phyloP scores from a whole-genome alignment of 2,113 vertebrate genomes.

The Tachysurus vachellii region DNA sequence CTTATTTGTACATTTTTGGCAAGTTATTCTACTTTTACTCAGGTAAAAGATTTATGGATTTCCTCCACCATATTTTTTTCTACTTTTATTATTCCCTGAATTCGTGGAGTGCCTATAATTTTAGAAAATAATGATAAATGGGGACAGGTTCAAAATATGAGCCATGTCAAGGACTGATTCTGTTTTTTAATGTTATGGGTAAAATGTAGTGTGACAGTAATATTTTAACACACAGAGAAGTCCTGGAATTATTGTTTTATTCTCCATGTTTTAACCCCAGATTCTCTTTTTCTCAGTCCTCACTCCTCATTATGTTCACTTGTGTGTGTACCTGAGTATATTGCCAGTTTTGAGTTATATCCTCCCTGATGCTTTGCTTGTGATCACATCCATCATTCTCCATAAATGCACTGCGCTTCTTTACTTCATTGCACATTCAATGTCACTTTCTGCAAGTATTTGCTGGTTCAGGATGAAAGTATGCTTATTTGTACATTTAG shows the following conservation, averaged over 20 bases:
- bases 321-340: neutral
- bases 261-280: neutral
- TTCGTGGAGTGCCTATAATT: neutral
- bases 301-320: neutral
- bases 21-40: neutral
- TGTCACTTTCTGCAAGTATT: conserved; percentile 43
- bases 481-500: conserved; percentile 20
- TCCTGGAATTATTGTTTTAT: conserved; percentile 2
- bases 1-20: neutral
- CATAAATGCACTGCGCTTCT: conserved; percentile 53
- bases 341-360: neutral
- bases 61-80: neutral
- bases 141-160: neutral
- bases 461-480: neutral
- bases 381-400: conserved; percentile 26
- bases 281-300: neutral
- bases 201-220: neutral
- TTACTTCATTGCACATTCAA: conserved; percentile 54
- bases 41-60: neutral
- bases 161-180: neutral
- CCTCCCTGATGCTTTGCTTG: neutral
- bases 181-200: neutral
- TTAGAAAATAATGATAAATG: conserved; percentile 3
- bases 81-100: neutral
- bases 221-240: neutral